Evolutionary conservation across 2,113 vertebrate species (phyloP), one percentile per base, ranked within the genome.

Genomic region (Rhabdornis inornatus): DNA sequence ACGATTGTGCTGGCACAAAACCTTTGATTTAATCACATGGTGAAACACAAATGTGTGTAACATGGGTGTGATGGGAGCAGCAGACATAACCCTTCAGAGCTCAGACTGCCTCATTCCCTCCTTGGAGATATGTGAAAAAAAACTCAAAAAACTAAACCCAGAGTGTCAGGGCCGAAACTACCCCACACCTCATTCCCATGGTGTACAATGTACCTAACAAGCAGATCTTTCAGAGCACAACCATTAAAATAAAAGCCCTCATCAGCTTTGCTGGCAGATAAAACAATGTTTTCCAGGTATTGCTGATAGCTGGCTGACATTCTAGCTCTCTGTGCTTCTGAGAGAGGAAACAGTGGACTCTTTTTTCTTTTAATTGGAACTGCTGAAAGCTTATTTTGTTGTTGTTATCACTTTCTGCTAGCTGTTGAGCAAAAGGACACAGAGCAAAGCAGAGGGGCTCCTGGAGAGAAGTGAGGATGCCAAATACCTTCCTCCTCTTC

Each of bases 201-300:
- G 68, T 86, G 75, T 90, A 89, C 90, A 78, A 64, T 66, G 75
- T 63, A 59, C 68, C 75, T 90, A 88, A 97, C 90, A 96, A 96
- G 44, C 11, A 71, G 52, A 68, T 72, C 79, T 93, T 95, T 96
- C 90, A 96, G 75, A 89, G 40, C 25, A 30, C 33, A 74, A 18
- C 15, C 79, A 83, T 78, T 86, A 74, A 78, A 95, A 65, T 64
- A 75, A 94, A 83, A 40, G 1, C 23, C 18, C 25, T 78, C 87
- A 37, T 53, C 87, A 83, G 52, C 35, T 88, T 50, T 94, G 57
- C 83, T 96, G 93, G 94, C 94, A 95, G 42, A 0, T 0, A 83
- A 37, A 1, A 0, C 68, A 20, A 37, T 60, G 76, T 95, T 95
- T 88, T 89, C 55, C 87, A 92, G 76, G 90, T 95, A 94, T 63